Evolutionary conservation across 2,113 vertebrate species (phyloP).

Genomic region (Megaceryle maxima): DNA sequence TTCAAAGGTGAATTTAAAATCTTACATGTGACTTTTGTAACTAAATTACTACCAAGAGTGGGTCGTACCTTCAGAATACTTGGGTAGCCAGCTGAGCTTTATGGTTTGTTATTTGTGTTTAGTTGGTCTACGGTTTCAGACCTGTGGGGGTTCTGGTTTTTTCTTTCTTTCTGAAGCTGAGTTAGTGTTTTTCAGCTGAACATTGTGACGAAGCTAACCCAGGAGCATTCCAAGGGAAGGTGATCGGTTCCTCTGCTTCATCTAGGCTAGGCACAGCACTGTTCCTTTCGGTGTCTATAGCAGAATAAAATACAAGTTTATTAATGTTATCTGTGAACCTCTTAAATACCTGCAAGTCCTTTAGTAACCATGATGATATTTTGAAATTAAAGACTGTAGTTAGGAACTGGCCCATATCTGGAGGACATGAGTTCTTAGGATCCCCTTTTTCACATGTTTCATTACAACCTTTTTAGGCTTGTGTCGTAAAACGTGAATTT

Average conservation of each 20-base stretch:
- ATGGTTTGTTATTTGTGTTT: background rate
- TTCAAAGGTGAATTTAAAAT: conserved; percentile 85
- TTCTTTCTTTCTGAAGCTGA: background rate
- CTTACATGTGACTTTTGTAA: background rate
- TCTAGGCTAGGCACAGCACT: background rate
- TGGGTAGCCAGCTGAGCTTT: background rate
- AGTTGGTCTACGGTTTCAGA: background rate
- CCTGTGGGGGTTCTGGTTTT: accelerated
- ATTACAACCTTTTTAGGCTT: conserved; percentile 81
- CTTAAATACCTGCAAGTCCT: background rate
- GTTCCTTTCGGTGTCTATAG: background rate
- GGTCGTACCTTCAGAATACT: background rate
- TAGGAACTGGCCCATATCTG: background rate
- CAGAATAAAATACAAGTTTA: background rate
- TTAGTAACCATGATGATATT: background rate
- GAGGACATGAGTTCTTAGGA: background rate
- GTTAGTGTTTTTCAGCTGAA: background rate
- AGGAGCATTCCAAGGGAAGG: background rate
- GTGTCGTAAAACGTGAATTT: conserved; percentile 97
- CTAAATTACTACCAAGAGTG: background rate
- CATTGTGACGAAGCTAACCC: accelerated
- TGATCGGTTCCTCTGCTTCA: background rate
- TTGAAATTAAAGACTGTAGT: accelerated
- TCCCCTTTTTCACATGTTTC: background rate
- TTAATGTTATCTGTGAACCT: background rate